Percentiles rank a stretch among this genome's conserved stretches.
Evolutionary conservation across 2,888 invertebrate species (phyloP).

Genomic region (Dolichopus griseipennis): DNA sequence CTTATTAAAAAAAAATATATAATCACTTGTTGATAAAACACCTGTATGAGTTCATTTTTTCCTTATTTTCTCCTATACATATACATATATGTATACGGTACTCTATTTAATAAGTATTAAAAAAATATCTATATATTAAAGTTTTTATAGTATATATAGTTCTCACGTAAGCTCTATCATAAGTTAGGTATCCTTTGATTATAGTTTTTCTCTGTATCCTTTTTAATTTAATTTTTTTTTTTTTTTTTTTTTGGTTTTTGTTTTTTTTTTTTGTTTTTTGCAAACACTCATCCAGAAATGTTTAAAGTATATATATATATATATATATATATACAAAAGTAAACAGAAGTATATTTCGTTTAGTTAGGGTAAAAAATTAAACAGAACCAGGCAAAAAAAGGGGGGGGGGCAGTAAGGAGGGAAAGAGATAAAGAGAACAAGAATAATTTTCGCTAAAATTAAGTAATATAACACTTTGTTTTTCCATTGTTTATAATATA

Average conservation of each 20-base stretch:
- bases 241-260: background rate
- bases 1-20: too few relatives aligned
- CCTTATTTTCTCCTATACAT: too few relatives aligned
- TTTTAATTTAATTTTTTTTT: background rate
- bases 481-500: too few relatives aligned
- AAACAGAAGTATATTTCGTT: background rate
- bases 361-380: background rate
- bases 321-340: background rate
- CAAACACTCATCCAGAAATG: background rate
- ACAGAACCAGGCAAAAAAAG: background rate
- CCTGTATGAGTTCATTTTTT: too few relatives aligned
- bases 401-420: background rate
- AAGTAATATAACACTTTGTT: too few relatives aligned
- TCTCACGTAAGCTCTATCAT: background rate
- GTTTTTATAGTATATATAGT: background rate
- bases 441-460: too few relatives aligned
- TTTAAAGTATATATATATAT: too few relatives aligned
- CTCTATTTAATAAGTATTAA: too few relatives aligned
- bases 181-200: background rate
- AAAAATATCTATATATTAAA: too few relatives aligned
- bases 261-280: background rate
- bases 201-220: conserved; percentile 1
- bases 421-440: too few relatives aligned
- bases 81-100: too few relatives aligned
- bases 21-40: too few relatives aligned